Base-by-base conservation (phyloP, 2,888 invertebrate genomes). In the Labia minor region DNA sequence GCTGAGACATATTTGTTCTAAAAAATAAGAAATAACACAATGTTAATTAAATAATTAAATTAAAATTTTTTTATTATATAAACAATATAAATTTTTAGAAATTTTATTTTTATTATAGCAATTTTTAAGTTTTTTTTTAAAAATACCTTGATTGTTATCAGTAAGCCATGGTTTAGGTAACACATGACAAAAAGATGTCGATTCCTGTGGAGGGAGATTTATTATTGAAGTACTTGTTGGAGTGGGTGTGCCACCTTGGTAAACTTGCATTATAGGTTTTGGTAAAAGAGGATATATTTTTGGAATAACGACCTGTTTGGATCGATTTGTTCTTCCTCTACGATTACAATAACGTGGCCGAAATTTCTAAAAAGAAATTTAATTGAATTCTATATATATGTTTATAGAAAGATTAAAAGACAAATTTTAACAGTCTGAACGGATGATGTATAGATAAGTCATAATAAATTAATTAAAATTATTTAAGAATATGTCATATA, bases 271-370 rank as follows among this genome's bases (percentile, higher is more conserved):
- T n/a, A 49, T 81, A 62, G 77, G 75, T 71, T 82, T 82, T 0
- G 88, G 86, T 72, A 89, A 81, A 62, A 88, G 76, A 18, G 88
- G 87, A 72, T 90, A 78, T 73, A 88, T 82, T 4, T 91, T 79
- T 77, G 90, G 90, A 19, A 91, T 89, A 1, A 91, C 85, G 2
- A 90, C 85, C 73, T 85, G 86, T 72, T 83, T 82, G 49, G 81
- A 73, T 63, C 79, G 76, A 61, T 79, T 76, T 18, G 79, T 76
- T 18, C 80, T 72, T 4, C 81, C 80, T 68, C 76, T 76, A 37
- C 80, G 74, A 68, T 79, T 78, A 68, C 77, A 77, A 71, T 78
- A 81, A 16, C 78, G 77, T 14, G 78, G 78, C 67, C 77, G 76
- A 67, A 80, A 78, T 74, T 78, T 78, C 79, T 80, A 69, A 1